phyloP scores from a whole-genome alignment of 2,797 vertebrate species.

The Coilia nasus region DNA sequence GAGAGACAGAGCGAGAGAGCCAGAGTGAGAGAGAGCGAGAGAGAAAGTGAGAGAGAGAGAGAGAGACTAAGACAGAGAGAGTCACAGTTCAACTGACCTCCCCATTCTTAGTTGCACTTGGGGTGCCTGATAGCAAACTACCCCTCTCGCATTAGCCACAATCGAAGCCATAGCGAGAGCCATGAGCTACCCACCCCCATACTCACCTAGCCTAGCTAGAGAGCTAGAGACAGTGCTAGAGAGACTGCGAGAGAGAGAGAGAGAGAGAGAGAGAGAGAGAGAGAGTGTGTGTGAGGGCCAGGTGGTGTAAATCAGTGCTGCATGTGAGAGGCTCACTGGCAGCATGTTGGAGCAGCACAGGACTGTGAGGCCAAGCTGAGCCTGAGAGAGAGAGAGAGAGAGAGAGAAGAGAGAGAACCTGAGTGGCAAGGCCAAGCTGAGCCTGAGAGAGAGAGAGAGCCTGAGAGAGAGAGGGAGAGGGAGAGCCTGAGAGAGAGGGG shows the following conservation, averaged over 20 bases:
- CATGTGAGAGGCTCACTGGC: constrained; percentile 12
- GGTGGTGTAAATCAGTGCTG: constrained; percentile 44
- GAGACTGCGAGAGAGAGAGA: neutral
- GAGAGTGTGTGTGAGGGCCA: constrained; percentile 21
- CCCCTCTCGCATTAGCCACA: constrained; percentile 39
- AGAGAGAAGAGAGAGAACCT: too few relatives aligned
- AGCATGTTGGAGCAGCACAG: constrained; percentile 23
- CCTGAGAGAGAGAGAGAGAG: neutral
- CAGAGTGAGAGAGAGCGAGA: neutral
- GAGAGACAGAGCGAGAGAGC: too few relatives aligned
- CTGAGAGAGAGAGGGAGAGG: too few relatives aligned
- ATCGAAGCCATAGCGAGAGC: constrained; percentile 53
- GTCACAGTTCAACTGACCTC: constrained; percentile 36
- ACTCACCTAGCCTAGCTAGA: constrained; percentile 88
- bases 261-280: neutral
- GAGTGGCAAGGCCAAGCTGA: too few relatives aligned
- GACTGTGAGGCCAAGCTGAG: constrained; percentile 26
- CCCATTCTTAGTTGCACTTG: constrained; percentile 23
- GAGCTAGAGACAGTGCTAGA: neutral
- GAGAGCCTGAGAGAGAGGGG: neutral
- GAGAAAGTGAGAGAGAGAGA: neutral
- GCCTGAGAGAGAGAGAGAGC: too few relatives aligned
- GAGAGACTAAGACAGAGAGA: neutral
- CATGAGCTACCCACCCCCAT: constrained; percentile 81
- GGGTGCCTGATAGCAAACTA: neutral